These are phyloP conservation scores for Ia io DNA, from an alignment of 2,113 vertebrate species.

Conservation along the genomic window DNA sequence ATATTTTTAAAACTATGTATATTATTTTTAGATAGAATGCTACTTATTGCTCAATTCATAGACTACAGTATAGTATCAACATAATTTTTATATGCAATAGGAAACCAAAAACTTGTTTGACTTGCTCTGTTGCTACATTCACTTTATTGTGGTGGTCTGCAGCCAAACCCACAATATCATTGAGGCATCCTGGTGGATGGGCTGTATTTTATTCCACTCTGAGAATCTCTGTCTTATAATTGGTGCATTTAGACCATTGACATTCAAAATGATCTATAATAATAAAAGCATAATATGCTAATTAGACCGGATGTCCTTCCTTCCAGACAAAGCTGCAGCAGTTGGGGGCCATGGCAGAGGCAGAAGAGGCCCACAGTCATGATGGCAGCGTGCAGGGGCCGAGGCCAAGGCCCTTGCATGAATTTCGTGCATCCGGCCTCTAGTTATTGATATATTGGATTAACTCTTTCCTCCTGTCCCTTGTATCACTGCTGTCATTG, in stretches of 20 bases:
- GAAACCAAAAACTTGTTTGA: background rate
- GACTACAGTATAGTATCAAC: background rate
- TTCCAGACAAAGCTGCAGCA: too few species aligned
- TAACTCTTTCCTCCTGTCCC: background rate
- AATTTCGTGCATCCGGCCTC: too few species aligned
- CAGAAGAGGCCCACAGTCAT: too few species aligned
- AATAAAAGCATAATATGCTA: too few species aligned
- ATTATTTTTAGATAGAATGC: background rate
- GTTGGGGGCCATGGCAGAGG: too few species aligned
- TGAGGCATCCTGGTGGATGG: background rate
- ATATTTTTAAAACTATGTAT: background rate
- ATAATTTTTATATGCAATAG: background rate
- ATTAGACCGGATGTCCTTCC: too few species aligned
- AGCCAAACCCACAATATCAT: background rate
- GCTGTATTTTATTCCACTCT: background rate
- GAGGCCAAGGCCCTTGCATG: too few species aligned
- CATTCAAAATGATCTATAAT: background rate
- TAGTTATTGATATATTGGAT: background rate
- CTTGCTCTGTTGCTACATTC: background rate
- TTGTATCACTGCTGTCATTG: background rate
- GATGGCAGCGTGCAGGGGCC: accelerated
- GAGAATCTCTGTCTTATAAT: background rate
- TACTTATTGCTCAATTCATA: background rate
- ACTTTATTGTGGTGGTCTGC: background rate
- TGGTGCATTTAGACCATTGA: background rate